These are phyloP conservation scores for Gryllus bimaculatus DNA, from an alignment of 1,140 invertebrate species.

Conservation along the genomic window DNA sequence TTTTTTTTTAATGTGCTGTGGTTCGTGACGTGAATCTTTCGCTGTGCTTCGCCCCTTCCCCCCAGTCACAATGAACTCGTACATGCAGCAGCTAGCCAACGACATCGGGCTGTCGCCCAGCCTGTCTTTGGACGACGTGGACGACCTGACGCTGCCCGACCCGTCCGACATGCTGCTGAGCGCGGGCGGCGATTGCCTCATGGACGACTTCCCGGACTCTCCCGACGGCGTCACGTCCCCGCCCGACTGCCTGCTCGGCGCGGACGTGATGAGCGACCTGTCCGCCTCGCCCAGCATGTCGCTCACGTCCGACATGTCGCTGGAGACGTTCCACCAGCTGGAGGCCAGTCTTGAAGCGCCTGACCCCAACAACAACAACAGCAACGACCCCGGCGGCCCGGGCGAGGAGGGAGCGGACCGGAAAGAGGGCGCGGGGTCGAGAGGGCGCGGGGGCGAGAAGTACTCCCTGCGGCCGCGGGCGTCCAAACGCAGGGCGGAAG, in stretches of 20 bases:
- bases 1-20: too few relatives aligned
- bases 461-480: constrained; percentile 44
- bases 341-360: neutral
- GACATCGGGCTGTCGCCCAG: constrained; percentile 7
- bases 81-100: constrained; percentile 8
- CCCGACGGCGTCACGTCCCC: neutral
- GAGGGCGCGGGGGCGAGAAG: constrained; percentile 28
- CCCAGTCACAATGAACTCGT: neutral
- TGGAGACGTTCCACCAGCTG: neutral
- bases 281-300: constrained; percentile 1
- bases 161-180: neutral
- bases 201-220: neutral
- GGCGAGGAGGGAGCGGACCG: neutral
- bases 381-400: neutral
- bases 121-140: neutral
- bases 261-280: neutral
- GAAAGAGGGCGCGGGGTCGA: neutral
- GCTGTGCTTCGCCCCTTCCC: neutral
- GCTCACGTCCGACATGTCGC: neutral
- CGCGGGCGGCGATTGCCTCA: neutral
- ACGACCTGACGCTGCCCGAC: neutral
- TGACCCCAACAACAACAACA: constrained; percentile 20
- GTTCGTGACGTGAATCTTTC: too few relatives aligned
- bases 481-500: constrained; percentile 23
- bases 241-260: neutral